Base-by-base conservation (phyloP, 2,888 invertebrate species). In the Temnothorax ravouxi region DNA sequence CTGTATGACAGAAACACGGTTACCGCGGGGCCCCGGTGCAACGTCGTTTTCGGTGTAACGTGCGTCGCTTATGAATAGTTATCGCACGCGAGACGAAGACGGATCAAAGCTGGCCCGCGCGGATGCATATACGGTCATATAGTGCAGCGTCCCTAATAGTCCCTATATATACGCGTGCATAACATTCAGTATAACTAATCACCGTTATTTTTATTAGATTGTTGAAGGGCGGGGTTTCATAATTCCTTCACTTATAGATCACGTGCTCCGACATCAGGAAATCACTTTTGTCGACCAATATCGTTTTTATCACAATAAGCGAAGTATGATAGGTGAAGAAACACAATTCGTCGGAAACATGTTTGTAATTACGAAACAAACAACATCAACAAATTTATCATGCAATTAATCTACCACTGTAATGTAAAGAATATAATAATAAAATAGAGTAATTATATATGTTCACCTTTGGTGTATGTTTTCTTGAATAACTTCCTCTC, bases 1-100 rank as follows among this genome's bases (percentile, higher is more conserved):
- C 88, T 90, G 66, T 77, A 81, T 90, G 90, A 88, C 87, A 87
- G 90, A 90, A 90, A 88, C 90, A 86, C 88, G 84, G 84, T 83
- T 86, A 86, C 88, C 86, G 86, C 85, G 88, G 88, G 86, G 86
- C 88, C 84, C 87, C 84, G 88, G 88, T 87, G 87, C 84, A 84
- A 89, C 88, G 90, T 86, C 84, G 69, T 84, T 84, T 80, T 69
- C 87, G 80, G 25, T 62, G 86, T 82, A 87, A 86, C 87, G 82
- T 86, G 84, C 87, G 82, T 86, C 83, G 82, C 88, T 86, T 89
- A 89, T 88, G 89, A 88, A 89, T 89, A 89, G 72, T 89, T 83
- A 88, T 88, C 87, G 87, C 81, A 56, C 52, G 66, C 75, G 56
- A 64, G 80, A 79, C 62, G 66, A 75, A 64, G 82, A 76, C 66